phyloP scores from a whole-genome alignment of 2,888 invertebrate species.

The Leptogaster cylindrica region DNA sequence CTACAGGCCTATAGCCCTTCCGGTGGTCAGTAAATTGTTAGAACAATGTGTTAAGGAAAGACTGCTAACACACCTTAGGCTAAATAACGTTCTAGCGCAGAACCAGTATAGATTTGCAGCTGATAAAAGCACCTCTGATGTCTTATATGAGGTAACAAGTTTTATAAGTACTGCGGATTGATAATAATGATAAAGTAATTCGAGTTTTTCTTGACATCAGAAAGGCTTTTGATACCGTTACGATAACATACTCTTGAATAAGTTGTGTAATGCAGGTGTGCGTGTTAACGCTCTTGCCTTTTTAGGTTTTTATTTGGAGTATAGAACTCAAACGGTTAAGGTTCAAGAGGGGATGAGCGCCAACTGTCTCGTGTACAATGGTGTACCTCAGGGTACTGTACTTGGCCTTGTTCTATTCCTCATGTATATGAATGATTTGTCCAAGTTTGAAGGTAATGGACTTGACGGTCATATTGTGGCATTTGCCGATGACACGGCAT shows the following conservation, averaged over 20 bases:
- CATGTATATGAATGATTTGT: background rate
- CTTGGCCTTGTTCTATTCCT: too few species aligned
- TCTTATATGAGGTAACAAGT: background rate
- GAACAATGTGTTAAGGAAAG: background rate
- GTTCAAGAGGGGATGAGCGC: background rate
- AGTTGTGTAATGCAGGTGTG: background rate
- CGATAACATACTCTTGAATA: constrained; percentile 8
- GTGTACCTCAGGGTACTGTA: constrained; percentile 18
- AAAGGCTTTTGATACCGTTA: constrained; percentile 32
- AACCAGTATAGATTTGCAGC: constrained; percentile 8
- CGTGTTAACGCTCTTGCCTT: background rate
- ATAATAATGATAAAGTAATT: background rate
- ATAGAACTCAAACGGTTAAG: background rate
- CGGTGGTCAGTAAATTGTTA: background rate
- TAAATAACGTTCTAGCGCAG: background rate
- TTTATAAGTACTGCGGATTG: too few species aligned
- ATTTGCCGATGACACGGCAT: background rate
- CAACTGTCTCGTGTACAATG: background rate
- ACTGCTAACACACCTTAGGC: background rate
- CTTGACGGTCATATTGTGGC: background rate
- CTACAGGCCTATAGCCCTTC: background rate
- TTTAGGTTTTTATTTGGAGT: background rate
- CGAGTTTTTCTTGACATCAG: constrained; percentile 6
- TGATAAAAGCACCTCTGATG: background rate
- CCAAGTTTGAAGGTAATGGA: too few species aligned